phyloP scores from a whole-genome alignment of 2,113 vertebrate species.

The Ptilonorhynchus violaceus region DNA sequence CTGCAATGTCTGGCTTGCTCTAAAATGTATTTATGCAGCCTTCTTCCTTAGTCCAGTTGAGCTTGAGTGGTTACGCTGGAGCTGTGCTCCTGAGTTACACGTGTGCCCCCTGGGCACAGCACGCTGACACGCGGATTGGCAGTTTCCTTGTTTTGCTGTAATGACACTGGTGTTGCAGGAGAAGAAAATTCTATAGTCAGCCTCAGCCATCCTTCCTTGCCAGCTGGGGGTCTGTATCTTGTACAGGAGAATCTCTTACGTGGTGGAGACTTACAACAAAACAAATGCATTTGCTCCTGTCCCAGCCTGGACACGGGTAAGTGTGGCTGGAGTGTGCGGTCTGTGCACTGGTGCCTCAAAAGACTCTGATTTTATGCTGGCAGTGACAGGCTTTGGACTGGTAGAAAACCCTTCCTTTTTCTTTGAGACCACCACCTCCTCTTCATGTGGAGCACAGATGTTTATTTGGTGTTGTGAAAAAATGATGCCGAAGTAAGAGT shows the following conservation, averaged over 20 bases:
- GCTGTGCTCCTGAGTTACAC: background rate
- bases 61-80: background rate
- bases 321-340: background rate
- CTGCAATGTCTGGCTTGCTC: background rate
- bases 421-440: background rate
- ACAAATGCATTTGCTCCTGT: background rate
- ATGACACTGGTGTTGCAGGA: background rate
- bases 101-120: background rate
- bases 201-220: background rate
- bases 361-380: background rate
- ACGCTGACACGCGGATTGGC: fast-evolving
- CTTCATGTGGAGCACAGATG: background rate
- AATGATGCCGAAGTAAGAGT: background rate
- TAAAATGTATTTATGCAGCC: background rate
- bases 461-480: background rate
- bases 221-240: background rate
- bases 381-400: background rate
- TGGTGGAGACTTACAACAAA: background rate
- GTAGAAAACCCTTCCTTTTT: background rate
- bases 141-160: background rate
- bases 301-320: background rate
- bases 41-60: background rate
- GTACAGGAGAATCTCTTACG: background rate
- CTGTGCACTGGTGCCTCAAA: background rate
- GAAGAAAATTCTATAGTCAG: background rate